These are phyloP conservation scores for Chauna torquata DNA, from an alignment of 2,113 vertebrate species.

Conservation along the genomic window DNA sequence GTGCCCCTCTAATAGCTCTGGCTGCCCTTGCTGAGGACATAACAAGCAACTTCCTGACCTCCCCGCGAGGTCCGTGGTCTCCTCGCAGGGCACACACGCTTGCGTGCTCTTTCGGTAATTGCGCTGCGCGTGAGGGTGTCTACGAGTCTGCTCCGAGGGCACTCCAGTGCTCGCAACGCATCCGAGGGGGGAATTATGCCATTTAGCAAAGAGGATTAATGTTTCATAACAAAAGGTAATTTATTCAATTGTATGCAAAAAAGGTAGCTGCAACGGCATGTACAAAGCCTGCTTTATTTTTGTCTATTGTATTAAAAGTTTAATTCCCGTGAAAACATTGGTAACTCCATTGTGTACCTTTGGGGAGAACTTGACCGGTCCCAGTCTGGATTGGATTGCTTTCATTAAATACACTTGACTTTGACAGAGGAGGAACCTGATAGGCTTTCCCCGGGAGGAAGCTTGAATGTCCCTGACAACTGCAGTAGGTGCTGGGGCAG, in stretches of 20 bases:
- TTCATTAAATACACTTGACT: slow-evolving; percentile 73
- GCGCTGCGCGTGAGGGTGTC: not conserved
- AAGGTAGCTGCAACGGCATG: slow-evolving; percentile 25
- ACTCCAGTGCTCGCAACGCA: slow-evolving; percentile 30
- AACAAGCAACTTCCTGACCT: not conserved
- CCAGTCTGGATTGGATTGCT: slow-evolving; percentile 56
- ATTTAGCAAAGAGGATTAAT: slow-evolving; percentile 80
- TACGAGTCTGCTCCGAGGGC: slow-evolving; percentile 37
- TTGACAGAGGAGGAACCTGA: slow-evolving; percentile 51
- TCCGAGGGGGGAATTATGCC: slow-evolving; percentile 71
- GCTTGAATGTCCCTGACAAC: not conserved
- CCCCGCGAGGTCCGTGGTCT: accelerated
- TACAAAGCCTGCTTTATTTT: slow-evolving; percentile 54
- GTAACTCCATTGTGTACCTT: slow-evolving; percentile 43
- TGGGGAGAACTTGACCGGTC: slow-evolving; percentile 70
- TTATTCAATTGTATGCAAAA: slow-evolving; percentile 80
- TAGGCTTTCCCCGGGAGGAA: slow-evolving; percentile 18
- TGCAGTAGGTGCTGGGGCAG: not conserved
- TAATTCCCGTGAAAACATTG: slow-evolving; percentile 74
- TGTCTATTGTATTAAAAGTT: slow-evolving; percentile 57
- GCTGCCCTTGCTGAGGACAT: not conserved
- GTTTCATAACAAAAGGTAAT: slow-evolving; percentile 80
- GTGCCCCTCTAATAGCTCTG: not conserved
- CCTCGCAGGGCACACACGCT: accelerated
- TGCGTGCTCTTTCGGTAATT: not conserved